Evolutionary conservation across 2,797 vertebrate species (phyloP), one percentile per base, ranked within the genome.

Genomic region (Chrysocyon brachyurus): DNA sequence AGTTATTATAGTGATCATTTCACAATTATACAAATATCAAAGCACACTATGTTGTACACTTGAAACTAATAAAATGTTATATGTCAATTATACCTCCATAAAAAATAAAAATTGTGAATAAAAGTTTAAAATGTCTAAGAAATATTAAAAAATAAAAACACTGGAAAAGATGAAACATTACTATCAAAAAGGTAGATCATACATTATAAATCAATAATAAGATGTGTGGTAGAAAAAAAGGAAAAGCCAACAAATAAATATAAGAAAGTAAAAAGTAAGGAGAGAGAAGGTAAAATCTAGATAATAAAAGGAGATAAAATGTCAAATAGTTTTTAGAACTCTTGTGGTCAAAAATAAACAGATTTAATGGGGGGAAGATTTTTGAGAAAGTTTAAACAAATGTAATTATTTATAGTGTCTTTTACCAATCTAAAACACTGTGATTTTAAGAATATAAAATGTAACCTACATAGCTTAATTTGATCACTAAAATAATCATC

Each of bases 401-500:
- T 26, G 12, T 61, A 59, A 40, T 49, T 17, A 78, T 82, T 49
- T 57, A 12, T 14, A 87, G 54, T 84, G 16, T 56, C 40, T 46
- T 86, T 72, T 26, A 68, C 16, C 7, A 87, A 54, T 31, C 56
- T 87, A 86, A 95, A 79, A 88, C 22, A 88, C 6, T 33, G 12
- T 93, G 46, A 95, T 75, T 95, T 95, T 90, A 87, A 75, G 33
- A 90, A 83, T 40, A 84, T 87, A 89, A 91, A 79, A 83, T 70
- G 17, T n/a, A 88, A 82, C 33, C 31, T 83, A 10, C 19, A 52
- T 40, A 84, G 49, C 26, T 94, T 72, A 46, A 84, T 81, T 85
- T 85, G 11, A 49, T 83, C 33, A 89, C 40, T 52, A 68, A 96
- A 81, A 86, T 68, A 86, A 63, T 66, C 31, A 90, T 87, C 5